phyloP scores from a whole-genome alignment of 2,888 invertebrate species.

The Tortrix viridana region DNA sequence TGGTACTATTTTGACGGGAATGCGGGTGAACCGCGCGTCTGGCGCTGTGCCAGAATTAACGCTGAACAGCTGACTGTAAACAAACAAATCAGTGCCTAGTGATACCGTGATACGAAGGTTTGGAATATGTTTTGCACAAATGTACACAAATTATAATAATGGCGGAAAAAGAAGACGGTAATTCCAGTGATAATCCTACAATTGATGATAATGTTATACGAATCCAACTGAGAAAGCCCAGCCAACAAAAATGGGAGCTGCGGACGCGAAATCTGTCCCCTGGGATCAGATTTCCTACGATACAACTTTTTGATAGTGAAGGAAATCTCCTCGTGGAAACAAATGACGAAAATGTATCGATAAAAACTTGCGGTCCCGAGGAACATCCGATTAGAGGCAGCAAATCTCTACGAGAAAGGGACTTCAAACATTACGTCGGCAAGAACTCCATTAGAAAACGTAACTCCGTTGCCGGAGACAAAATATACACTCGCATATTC shows the following conservation, averaged over 20 bases:
- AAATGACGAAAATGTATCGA: constrained; percentile 82
- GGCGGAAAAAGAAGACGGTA: constrained; percentile 64
- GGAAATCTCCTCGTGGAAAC: constrained; percentile 86
- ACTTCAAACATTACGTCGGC: constrained; percentile 68
- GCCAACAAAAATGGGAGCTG: constrained; percentile 86
- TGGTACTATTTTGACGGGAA: constrained; percentile 77
- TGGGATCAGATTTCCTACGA: constrained; percentile 83
- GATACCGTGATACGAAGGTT: constrained; percentile 49
- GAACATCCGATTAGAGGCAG: constrained; percentile 59
- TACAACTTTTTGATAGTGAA: constrained; percentile 86
- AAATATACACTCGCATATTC: constrained; percentile 74
- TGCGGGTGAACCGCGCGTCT: constrained; percentile 68
- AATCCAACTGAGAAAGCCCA: constrained; percentile 85
- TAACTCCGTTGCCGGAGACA: constrained; percentile 75
- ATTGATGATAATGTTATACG: constrained; percentile 84
- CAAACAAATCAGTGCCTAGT: constrained; percentile 71
- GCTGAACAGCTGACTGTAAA: constrained; percentile 80
- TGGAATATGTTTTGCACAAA: constrained; percentile 41
- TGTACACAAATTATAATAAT: constrained; percentile 54
- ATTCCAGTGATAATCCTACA: constrained; percentile 76
- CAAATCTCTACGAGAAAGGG: constrained; percentile 70
- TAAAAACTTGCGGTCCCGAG: constrained; percentile 72
- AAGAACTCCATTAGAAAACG: constrained; percentile 68
- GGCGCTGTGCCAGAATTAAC: constrained; percentile 69
- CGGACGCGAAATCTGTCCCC: constrained; percentile 86